Evolutionary conservation across 2,113 vertebrate species (phyloP).

Genomic region (Mus musculus): DNA sequence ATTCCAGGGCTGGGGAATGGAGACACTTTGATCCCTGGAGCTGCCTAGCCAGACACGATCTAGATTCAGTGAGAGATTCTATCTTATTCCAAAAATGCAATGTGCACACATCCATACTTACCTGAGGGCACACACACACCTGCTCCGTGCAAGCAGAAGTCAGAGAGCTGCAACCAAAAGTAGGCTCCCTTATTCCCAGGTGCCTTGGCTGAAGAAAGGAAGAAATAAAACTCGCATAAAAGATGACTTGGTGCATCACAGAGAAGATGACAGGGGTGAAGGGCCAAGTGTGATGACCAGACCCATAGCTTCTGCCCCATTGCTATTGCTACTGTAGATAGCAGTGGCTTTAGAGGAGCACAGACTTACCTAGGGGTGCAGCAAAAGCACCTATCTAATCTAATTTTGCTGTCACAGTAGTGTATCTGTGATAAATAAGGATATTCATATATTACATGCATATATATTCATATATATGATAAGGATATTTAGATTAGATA

Average conservation of each 20-base stretch:
- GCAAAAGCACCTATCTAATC: not conserved
- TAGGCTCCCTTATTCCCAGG: not conserved
- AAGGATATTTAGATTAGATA: no score
- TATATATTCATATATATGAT: no score
- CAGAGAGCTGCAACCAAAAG: not conserved
- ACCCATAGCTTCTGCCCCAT: not conserved
- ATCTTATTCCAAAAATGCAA: not conserved
- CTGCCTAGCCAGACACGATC: not conserved
- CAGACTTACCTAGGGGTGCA: rapidly evolving
- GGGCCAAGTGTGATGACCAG: not conserved
- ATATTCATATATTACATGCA: no score
- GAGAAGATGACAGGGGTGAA: not conserved
- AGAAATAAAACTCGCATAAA: not conserved
- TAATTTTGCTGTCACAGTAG: not conserved
- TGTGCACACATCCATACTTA: not conserved
- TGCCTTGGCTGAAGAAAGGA: not conserved
- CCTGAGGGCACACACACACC: not conserved
- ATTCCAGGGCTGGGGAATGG: no score
- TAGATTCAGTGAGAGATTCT: not conserved
- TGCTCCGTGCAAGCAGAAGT: not conserved
- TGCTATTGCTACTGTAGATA: not conserved
- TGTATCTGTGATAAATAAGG: not conserved
- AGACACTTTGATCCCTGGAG: not conserved
- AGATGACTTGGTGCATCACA: not conserved
- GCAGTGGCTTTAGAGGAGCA: not conserved